A percentile compares a stretch with the other conserved stretches of the same genome.
phyloP scores from a whole-genome alignment of 1,140 invertebrate genomes.

The Habropoda laboriosa region DNA sequence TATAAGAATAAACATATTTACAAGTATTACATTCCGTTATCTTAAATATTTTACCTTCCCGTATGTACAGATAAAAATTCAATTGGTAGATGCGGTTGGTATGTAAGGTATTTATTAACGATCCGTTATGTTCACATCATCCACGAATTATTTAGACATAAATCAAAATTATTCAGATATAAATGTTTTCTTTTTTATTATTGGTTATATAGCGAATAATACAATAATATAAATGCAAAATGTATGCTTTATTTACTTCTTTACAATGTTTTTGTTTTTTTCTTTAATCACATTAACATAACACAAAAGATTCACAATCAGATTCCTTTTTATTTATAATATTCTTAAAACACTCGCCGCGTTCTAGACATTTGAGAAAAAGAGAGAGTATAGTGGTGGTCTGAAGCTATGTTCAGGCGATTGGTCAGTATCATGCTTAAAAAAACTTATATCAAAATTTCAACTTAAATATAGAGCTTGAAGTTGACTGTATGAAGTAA shows the following conservation, averaged over 20 bases:
- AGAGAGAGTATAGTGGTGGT: constrained; percentile 79
- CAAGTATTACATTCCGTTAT: too few species aligned
- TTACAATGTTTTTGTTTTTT: constrained; percentile 78
- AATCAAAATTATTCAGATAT: too few species aligned
- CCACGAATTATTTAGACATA: too few species aligned
- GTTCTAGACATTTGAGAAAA: constrained; percentile 76
- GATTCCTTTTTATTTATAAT: constrained; percentile 75
- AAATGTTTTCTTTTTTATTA: too few species aligned
- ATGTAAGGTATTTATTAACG: too few species aligned
- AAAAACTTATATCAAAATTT: constrained; percentile 57
- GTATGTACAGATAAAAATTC: too few species aligned
- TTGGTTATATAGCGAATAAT: neutral
- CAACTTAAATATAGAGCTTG: constrained; percentile 23
- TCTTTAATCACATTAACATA: constrained; percentile 80
- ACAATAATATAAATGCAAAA: constrained; percentile 76
- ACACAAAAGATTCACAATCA: constrained; percentile 81
- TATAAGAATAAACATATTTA: neutral
- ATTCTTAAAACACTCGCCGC: constrained; percentile 79
- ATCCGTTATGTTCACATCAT: too few species aligned
- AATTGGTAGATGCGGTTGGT: too few species aligned
- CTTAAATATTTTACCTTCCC: too few species aligned
- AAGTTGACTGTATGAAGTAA: constrained; percentile 11
- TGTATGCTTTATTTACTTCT: constrained; percentile 82
- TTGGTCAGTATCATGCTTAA: constrained; percentile 78
- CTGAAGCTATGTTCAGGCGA: constrained; percentile 78